Percentiles rank a stretch among this genome's conserved stretches.
phyloP scores from a whole-genome alignment of 2,113 vertebrate genomes.

The Osmerus eperlanus region DNA sequence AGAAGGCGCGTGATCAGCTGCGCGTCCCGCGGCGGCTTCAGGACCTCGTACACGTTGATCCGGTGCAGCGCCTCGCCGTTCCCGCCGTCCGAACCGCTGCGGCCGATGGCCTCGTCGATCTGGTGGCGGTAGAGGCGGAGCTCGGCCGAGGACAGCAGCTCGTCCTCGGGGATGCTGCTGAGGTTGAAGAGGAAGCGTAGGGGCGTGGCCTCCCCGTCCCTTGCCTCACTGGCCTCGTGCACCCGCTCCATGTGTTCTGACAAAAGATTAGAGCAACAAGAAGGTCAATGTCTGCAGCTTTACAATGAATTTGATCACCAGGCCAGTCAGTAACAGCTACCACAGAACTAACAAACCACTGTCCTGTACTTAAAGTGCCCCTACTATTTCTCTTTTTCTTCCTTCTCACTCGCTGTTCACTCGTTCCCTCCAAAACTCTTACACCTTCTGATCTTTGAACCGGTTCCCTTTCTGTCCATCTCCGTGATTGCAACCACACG shows the following conservation, averaged over 20 bases:
- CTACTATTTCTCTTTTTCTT: neutral
- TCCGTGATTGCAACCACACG: neutral
- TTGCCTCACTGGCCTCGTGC: constrained; percentile 66
- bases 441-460: neutral
- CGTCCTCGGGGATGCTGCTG: constrained; percentile 92
- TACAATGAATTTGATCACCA: neutral
- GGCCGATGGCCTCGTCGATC: constrained; percentile 72
- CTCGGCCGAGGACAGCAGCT: constrained; percentile 93
- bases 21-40: constrained; percentile 79
- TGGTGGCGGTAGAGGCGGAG: constrained; percentile 90
- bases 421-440: neutral
- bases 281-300: neutral
- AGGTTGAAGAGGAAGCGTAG: constrained; percentile 95
- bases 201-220: constrained; percentile 56
- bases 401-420: neutral
- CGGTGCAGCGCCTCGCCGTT: constrained; percentile 78
- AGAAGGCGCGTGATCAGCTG: constrained; percentile 91
- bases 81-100: constrained; percentile 63
- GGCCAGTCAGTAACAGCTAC: neutral
- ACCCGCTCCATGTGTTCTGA: constrained; percentile 90
- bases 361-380: neutral
- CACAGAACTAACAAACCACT: too few species aligned
- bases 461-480: constrained; percentile 8
- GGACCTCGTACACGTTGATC: constrained; percentile 96
- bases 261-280: constrained; percentile 7